Base-by-base conservation (phyloP, 2,888 invertebrate genomes). In the Tetanocera ferruginea region DNA sequence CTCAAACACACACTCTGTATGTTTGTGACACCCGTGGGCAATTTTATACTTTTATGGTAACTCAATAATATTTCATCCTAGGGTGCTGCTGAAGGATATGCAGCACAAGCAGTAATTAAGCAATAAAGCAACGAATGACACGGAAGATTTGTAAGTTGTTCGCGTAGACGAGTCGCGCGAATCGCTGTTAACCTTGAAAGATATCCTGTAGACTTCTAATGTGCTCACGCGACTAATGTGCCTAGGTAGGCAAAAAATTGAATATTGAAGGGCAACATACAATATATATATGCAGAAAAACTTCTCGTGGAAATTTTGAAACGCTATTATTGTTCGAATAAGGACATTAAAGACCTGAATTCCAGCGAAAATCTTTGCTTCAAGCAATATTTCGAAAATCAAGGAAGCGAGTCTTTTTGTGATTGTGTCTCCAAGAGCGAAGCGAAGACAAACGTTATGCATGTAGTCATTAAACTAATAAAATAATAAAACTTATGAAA, bases 31-130 rank as follows among this genome's bases (percentile, higher is more conserved):
- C 89, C 87, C 84, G 87, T 85, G 81, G 86, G 80, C 84, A 80
- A 81, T 86, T 89, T 88, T 87, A 89, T 89, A 84, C 80, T 86
- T 89, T 88, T 88, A 88, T 82, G 86, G 85, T 85, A 83, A 83
- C 86, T 84, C 86, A 86, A 89, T 88, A 86, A 89, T 87, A 86
- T 86, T 87, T 86, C 86, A 83, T 83, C 85, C 83, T 85, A 84
- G 85, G 85, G 82, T 79, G 60, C 80, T 72, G 74, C 78, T 81
- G 87, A 86, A 85, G 87, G 85, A 86, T 86, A 82, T 81, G 83
- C 80, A 11, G 72, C 43, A 70, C 43, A 81, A 67, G 76, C n/a
- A 80, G 86, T 87, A 85, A 88, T 88, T 87, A 87, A 88, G 87
- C 83, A 81, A 82, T 86, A 84, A 87, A 87, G 85, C 83, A 83